Percentiles rank a stretch among this genome's conserved stretches.
phyloP scores from a whole-genome alignment of 2,888 invertebrate genomes.

The Chaetoderma sp. region DNA sequence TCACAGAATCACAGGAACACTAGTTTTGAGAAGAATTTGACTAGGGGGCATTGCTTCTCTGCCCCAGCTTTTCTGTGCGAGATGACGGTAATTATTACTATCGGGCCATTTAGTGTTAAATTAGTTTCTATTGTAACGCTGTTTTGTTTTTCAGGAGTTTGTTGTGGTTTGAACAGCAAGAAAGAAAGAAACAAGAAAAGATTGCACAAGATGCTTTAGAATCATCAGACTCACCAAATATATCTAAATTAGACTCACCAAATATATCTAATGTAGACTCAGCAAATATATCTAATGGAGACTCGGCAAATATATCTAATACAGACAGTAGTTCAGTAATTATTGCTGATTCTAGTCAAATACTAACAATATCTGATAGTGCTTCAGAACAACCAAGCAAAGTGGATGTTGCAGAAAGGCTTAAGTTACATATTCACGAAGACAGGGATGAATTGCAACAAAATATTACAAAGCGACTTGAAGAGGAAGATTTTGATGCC shows the following conservation, averaged over 20 bases:
- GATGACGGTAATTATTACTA: too few relatives aligned
- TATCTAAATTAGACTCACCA: slow-evolving; percentile 68
- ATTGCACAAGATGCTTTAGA: background rate
- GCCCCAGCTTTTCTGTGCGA: too few relatives aligned
- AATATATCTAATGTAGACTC: slow-evolving; percentile 3
- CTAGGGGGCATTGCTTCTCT: too few relatives aligned
- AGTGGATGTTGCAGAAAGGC: background rate
- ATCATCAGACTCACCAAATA: background rate
- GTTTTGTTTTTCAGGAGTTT: background rate
- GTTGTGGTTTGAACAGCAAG: slow-evolving; percentile 2
- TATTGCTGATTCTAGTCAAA: too few relatives aligned
- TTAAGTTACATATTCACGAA: too few relatives aligned
- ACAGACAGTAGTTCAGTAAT: background rate
- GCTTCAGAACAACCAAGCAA: too few relatives aligned
- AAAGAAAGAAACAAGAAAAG: background rate
- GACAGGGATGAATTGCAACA: background rate
- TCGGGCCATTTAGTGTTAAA: too few relatives aligned
- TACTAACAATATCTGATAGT: too few relatives aligned
- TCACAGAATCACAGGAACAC: too few relatives aligned
- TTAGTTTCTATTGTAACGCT: too few relatives aligned
- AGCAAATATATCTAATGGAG: slow-evolving; percentile 9
- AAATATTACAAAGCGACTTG: background rate
- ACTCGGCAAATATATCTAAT: slow-evolving; percentile 6
- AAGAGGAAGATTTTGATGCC: slow-evolving; percentile 31
- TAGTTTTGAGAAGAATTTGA: too few relatives aligned